Evolutionary conservation across 2,113 vertebrate species (phyloP).

Genomic region (Brachyhypopomus occidentalis): DNA sequence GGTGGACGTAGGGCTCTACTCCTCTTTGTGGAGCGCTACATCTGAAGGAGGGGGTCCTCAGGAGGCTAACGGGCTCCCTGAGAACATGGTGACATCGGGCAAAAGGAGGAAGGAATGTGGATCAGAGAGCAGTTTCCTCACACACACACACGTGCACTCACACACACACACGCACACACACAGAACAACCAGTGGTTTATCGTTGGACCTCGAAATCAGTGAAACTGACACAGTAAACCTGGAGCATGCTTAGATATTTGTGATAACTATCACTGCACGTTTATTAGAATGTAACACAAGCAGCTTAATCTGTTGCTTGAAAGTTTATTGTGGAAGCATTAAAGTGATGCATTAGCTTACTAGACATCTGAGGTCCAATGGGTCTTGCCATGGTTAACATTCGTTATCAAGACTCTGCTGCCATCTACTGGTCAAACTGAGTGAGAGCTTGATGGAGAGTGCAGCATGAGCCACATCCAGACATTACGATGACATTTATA

Average conservation of each 20-base stretch:
- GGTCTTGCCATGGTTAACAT: neutral
- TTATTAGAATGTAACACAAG: neutral
- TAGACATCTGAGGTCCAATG: neutral
- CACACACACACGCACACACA: neutral
- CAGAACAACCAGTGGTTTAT: neutral
- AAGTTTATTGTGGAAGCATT: neutral
- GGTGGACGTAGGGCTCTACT: no score
- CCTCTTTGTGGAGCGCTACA: no score
- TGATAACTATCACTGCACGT: no score
- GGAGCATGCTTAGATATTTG: neutral
- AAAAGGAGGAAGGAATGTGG: no score
- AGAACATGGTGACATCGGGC: no score
- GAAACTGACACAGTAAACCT: neutral
- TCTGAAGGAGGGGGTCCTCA: no score
- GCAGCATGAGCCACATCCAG: neutral
- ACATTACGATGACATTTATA: neutral
- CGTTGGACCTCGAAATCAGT: neutral
- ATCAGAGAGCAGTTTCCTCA: neutral
- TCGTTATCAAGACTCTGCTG: conserved; percentile 54
- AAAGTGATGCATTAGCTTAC: no score
- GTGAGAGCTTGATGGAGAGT: neutral
- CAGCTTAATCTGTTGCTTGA: neutral
- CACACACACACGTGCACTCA: neutral
- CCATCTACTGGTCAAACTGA: conserved; percentile 64
- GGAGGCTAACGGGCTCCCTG: no score